Base-by-base conservation (phyloP, 2,888 invertebrate species). In the Drosophila peninsularis region DNA sequence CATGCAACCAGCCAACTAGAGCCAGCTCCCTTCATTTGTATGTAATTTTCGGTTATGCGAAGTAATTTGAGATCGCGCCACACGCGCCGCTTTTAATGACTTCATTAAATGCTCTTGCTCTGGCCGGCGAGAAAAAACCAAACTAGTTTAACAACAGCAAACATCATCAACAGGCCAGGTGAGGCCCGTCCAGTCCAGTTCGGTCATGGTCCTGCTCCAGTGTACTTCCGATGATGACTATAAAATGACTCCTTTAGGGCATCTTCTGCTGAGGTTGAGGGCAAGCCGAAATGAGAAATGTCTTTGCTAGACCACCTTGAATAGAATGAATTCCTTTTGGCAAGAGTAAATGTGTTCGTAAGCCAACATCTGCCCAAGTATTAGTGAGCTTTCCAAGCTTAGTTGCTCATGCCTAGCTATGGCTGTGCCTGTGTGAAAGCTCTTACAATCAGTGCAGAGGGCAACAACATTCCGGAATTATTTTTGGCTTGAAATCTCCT, bases 11-110 rank as follows among this genome's bases (percentile, higher is more conserved):
- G 21, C 52, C 54, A 55, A 42, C 53, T 60, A 7, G 41, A 30
- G 47, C 47, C 47, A 44, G 57, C 56, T 45, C 63, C 69, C 60
- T 74, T 64, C 69, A 66, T 68, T 79, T 76, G 73, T 79, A 74
- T 85, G 80, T 89, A 90, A 90, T 90, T 90, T 90, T 90, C 84
- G 88, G 90, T 88, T 90, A 88, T 89, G 90, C 90, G 78, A 87
- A 89, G 86, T 89, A 90, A 90, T 90, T 88, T 90, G 84, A 90
- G 84, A 90, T 89, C 89, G 86, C 90, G 90, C 91, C 91, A 90
- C 90, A 90, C 90, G 91, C 90, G 90, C 90, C 86, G 90, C 85
- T 88, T 90, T 90, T 90, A 90, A 90, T 90, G 90, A 90, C 90
- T 90, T 90, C 90, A 90, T 90, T 90, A 90, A 90, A 90, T 90